A percentile compares a stretch with the other conserved stretches of the same genome.
phyloP scores from a whole-genome alignment of 2,113 vertebrate species.

The Elaphurus davidianus region DNA sequence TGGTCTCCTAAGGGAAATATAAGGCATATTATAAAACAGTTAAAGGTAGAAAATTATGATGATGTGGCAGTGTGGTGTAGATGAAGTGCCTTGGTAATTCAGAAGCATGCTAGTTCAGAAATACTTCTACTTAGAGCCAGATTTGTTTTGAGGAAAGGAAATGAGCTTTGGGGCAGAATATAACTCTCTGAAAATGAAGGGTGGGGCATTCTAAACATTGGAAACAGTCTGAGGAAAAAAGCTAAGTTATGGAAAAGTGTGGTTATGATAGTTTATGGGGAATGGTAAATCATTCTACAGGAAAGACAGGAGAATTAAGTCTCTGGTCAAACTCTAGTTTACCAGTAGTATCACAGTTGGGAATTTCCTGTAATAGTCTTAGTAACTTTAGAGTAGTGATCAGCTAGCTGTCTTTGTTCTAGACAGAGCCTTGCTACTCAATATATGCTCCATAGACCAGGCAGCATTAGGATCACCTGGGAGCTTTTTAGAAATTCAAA shows the following conservation, averaged over 20 bases:
- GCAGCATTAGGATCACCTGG: background rate
- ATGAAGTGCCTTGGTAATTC: background rate
- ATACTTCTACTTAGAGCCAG: background rate
- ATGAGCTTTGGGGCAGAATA: background rate
- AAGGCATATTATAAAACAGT: background rate
- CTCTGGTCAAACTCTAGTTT: background rate
- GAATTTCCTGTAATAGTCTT: background rate
- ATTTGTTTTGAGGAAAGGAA: conserved; percentile 30
- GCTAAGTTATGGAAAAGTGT: background rate
- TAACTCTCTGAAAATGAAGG: conserved; percentile 12
- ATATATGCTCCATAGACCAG: background rate
- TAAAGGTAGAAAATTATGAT: background rate
- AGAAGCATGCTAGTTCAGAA: background rate
- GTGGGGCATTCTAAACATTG: background rate
- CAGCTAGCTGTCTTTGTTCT: background rate
- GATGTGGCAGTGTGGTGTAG: background rate
- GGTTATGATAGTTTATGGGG: background rate
- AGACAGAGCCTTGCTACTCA: background rate
- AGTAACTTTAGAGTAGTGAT: background rate
- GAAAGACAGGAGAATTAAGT: background rate
- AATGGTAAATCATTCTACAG: background rate
- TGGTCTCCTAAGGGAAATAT: background rate
- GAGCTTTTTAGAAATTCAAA: conserved; percentile 31
- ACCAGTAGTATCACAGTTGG: background rate
- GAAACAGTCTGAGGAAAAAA: background rate